These are phyloP conservation scores for Pachycephus smyrnensis DNA, from an alignment of 2,888 invertebrate genomes.

Conservation along the genomic window DNA sequence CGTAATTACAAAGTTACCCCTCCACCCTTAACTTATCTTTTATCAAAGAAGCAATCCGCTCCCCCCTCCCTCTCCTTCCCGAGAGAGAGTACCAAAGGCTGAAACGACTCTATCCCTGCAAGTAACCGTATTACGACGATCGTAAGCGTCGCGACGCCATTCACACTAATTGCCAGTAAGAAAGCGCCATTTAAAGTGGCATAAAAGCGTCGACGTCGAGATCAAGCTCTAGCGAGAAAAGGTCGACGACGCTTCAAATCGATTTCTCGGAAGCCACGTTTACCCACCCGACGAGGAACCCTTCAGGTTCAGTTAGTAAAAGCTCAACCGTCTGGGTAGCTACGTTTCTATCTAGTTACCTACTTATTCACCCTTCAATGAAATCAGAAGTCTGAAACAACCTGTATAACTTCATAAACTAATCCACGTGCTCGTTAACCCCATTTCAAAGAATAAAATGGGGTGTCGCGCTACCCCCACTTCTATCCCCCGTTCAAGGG, in stretches of 20 bases:
- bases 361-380: background rate
- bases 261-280: background rate
- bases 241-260: background rate
- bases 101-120: background rate
- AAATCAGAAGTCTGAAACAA: background rate
- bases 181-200: background rate
- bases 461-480: slow-evolving; percentile 14
- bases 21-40: background rate
- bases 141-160: background rate
- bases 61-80: background rate
- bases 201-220: background rate
- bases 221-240: background rate
- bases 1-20: background rate
- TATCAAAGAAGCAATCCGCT: background rate
- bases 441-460: background rate
- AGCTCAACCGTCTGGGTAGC: background rate
- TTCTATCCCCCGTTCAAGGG: background rate
- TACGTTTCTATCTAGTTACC: background rate
- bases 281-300: background rate
- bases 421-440: slow-evolving; percentile 23
- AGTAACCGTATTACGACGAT: background rate
- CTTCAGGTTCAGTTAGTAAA: background rate
- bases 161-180: background rate
- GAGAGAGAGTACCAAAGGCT: background rate
- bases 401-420: background rate